A percentile compares a stretch with the other conserved stretches of the same genome.
Conservation (phyloP, 2,113 vertebrate species). For the Syngnathus scovelli region DNA sequence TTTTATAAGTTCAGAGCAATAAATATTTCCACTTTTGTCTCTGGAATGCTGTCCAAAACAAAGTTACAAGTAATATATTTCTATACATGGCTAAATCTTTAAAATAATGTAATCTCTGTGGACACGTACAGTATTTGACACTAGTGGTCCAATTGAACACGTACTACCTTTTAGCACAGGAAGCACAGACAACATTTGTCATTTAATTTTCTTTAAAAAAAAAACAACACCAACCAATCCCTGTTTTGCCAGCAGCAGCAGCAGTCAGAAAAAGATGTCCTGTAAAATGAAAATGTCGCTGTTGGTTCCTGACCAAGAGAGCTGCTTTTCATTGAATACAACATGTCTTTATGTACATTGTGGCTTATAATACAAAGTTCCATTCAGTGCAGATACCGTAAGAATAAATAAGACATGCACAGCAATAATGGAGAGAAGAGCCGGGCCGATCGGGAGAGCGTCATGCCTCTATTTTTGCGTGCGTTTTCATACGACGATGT, state of each 20-base stretch:
- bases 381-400: slow-evolving; percentile 71
- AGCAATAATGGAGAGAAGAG: slow-evolving; percentile 45
- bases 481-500: slow-evolving; percentile 18
- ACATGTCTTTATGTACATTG: slow-evolving; percentile 71
- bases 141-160: slow-evolving; percentile 67
- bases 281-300: slow-evolving; percentile 38
- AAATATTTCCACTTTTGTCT: slow-evolving; percentile 74
- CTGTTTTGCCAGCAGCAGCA: slow-evolving; percentile 31
- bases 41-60: slow-evolving; percentile 69
- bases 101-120: slow-evolving; percentile 66
- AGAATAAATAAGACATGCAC: slow-evolving; percentile 72
- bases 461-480: slow-evolving; percentile 12
- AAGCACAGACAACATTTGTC: slow-evolving; percentile 6
- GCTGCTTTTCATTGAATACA: slow-evolving; percentile 41
- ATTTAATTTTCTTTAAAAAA: background rate
- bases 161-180: slow-evolving; percentile 52
- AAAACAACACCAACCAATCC: slow-evolving; percentile 17
- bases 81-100: slow-evolving; percentile 68
- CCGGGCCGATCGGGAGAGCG: slow-evolving; percentile 30
- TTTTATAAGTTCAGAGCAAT: slow-evolving; percentile 75
- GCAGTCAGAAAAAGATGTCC: slow-evolving; percentile 41
- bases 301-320: slow-evolving; percentile 8
- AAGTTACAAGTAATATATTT: slow-evolving; percentile 64
- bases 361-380: slow-evolving; percentile 67
- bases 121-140: slow-evolving; percentile 53